phyloP scores from a whole-genome alignment of 2,113 vertebrate genomes.

The Orientallactaga bullata region DNA sequence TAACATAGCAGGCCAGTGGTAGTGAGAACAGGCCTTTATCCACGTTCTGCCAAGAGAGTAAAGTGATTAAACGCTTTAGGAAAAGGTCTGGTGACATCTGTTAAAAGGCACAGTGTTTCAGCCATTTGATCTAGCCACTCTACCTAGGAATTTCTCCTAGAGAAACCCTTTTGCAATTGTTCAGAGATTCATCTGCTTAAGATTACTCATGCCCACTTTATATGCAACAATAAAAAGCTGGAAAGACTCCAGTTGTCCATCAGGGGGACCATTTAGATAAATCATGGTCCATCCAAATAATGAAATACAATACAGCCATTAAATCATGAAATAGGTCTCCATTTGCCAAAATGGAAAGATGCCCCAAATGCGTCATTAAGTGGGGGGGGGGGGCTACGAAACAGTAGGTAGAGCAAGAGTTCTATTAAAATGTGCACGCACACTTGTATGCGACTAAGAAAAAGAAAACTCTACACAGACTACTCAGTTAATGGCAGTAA shows the following conservation, averaged over 20 bases:
- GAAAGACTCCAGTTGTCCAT: constrained; percentile 45
- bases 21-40: background rate
- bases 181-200: constrained; percentile 44
- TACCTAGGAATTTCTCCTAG: constrained; percentile 54
- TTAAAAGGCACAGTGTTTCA: background rate
- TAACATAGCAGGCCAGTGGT: background rate
- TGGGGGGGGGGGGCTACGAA: background rate
- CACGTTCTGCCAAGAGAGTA: background rate
- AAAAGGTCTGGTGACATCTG: background rate
- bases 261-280: constrained; percentile 1
- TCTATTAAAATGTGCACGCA: background rate
- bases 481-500: background rate
- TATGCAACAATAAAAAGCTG: constrained; percentile 23
- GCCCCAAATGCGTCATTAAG: background rate
- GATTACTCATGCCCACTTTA: background rate
- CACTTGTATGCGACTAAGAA: background rate
- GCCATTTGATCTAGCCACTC: background rate
- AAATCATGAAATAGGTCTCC: constrained; percentile 46
- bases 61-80: background rate
- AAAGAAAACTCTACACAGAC: background rate
- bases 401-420: background rate
- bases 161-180: constrained; percentile 49
- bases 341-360: constrained; percentile 53
- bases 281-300: constrained; percentile 44
- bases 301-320: constrained; percentile 50